Evolutionary conservation across 2,113 vertebrate genomes (phyloP).

Genomic region (Sterrhoptilus dennistouni): DNA sequence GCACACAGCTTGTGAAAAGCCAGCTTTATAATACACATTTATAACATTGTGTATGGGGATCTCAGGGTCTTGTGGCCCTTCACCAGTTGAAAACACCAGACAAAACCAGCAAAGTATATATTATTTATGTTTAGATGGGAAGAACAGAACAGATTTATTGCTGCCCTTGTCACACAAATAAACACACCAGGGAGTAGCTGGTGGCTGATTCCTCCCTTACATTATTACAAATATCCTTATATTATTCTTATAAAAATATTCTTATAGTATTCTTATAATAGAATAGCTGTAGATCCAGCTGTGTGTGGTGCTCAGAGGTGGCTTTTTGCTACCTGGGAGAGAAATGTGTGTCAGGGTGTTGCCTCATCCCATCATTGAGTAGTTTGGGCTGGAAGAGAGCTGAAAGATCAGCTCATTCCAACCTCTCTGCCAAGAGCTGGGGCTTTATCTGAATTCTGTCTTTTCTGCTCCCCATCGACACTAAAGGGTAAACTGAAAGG

Average conservation of each 20-base stretch:
- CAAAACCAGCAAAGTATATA: neutral
- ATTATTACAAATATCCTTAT: neutral
- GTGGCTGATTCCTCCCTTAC: neutral
- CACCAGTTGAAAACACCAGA: neutral
- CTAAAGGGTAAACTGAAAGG: neutral
- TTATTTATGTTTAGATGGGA: neutral
- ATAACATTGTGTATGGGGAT: neutral
- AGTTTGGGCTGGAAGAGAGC: neutral
- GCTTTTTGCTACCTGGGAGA: neutral
- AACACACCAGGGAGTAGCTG: neutral
- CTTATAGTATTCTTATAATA: neutral
- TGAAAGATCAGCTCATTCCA: neutral
- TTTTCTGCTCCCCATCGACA: neutral
- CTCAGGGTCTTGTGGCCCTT: neutral
- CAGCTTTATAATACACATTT: too few species aligned
- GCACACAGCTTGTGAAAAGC: too few species aligned
- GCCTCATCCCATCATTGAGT: accelerated
- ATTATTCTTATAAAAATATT: too few species aligned
- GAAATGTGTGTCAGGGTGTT: accelerated
- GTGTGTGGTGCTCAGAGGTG: neutral
- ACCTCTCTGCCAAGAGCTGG: neutral
- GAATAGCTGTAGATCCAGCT: neutral
- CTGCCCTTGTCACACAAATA: neutral
- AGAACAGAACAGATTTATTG: neutral
- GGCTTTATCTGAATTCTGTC: neutral